These are phyloP conservation scores for Lamprotornis superbus DNA, from an alignment of 2,113 vertebrate species.

Conservation along the genomic window DNA sequence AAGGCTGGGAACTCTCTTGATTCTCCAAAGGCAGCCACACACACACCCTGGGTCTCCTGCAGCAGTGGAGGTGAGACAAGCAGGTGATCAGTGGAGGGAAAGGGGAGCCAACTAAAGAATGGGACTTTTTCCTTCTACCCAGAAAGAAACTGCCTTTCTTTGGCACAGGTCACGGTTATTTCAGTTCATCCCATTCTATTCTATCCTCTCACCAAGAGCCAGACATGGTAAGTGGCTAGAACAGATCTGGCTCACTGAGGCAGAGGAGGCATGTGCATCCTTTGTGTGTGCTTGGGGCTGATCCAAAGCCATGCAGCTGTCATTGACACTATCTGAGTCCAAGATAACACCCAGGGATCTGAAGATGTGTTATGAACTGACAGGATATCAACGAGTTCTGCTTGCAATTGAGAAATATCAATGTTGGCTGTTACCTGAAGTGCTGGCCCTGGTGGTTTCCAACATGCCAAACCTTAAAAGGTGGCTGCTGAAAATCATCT, in stretches of 20 bases:
- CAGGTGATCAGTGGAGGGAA: neutral
- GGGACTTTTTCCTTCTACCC: neutral
- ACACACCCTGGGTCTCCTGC: constrained; percentile 90
- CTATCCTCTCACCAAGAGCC: neutral
- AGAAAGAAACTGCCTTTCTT: neutral
- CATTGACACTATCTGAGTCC: neutral
- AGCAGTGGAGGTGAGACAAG: neutral
- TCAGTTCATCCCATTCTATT: neutral
- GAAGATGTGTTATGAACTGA: neutral
- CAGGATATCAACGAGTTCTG: neutral
- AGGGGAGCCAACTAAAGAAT: neutral
- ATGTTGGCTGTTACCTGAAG: neutral
- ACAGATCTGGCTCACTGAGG: neutral
- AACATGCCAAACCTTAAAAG: neutral
- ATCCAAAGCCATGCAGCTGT: neutral
- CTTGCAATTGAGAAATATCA: neutral
- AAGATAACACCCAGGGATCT: neutral
- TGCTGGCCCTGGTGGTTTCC: neutral
- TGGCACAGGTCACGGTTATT: neutral
- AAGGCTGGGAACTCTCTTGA: constrained; percentile 86
- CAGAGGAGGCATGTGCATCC: neutral
- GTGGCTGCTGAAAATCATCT: neutral
- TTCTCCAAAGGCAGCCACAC: constrained; percentile 84
- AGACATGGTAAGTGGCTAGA: neutral
- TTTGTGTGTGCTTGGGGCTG: neutral